Evolutionary conservation across 2,113 vertebrate species (phyloP).

Genomic region (Varanus salvator): DNA sequence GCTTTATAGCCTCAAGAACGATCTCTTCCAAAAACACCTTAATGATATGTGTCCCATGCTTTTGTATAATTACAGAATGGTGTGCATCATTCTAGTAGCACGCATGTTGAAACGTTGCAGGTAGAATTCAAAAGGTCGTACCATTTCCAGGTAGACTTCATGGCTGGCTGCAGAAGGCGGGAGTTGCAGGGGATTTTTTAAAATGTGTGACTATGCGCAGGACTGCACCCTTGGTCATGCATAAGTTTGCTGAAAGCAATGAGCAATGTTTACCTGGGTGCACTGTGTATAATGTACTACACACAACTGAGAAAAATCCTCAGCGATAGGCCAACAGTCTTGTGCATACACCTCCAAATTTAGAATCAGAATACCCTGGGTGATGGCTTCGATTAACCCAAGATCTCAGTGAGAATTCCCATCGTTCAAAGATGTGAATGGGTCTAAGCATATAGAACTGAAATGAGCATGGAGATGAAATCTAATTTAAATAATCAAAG

Average conservation of each 20-base stretch:
- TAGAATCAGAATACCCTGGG: neutral
- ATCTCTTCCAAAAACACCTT: no score
- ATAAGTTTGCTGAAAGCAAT: neutral
- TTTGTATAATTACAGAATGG: no score
- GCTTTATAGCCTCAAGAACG: neutral
- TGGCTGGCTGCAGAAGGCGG: no score
- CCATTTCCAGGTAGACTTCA: no score
- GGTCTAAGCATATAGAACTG: neutral
- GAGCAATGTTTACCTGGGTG: neutral
- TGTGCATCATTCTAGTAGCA: no score
- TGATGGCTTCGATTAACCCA: neutral
- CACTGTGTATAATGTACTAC: neutral
- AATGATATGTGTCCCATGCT: no score
- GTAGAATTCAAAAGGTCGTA: no score
- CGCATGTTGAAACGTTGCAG: no score
- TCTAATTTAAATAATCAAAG: constrained; percentile 18
- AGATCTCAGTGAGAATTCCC: neutral
- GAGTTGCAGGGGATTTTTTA: no score
- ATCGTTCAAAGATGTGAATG: neutral
- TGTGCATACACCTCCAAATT: neutral
- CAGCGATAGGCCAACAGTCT: neutral
- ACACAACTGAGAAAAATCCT: no score
- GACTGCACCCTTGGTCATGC: no score
- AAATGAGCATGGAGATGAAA: neutral
- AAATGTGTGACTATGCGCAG: no score